A percentile compares a stretch with the other conserved stretches of the same genome.
Evolutionary conservation across 2,113 vertebrate species (phyloP).

Genomic region (Spea bombifrons): DNA sequence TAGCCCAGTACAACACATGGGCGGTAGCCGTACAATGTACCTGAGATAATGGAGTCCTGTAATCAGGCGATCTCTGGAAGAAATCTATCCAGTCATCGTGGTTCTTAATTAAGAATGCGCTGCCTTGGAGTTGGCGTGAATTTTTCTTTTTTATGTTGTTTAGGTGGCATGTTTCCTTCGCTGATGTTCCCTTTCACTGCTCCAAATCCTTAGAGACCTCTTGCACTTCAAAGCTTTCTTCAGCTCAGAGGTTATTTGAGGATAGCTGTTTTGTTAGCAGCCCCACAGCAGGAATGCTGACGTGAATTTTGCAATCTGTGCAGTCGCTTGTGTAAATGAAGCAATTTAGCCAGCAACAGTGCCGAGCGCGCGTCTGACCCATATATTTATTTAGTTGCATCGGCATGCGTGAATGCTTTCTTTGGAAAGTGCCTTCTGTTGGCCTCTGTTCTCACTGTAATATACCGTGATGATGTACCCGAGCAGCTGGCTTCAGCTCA

Average conservation of each 20-base stretch:
- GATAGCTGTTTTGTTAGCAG: conserved; percentile 31
- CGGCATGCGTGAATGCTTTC: background rate
- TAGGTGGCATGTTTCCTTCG: background rate
- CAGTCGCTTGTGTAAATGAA: conserved; percentile 36
- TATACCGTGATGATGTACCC: too few species aligned
- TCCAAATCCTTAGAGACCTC: conserved; percentile 34
- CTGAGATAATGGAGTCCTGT: too few species aligned
- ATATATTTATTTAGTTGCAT: conserved; percentile 25
- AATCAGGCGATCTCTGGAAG: too few species aligned
- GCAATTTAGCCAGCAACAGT: conserved; percentile 28
- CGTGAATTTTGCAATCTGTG: conserved; percentile 41
- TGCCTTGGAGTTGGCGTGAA: too few species aligned
- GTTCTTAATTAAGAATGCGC: too few species aligned
- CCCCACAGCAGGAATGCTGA: conserved; percentile 44
- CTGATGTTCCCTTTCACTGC: conserved; percentile 21
- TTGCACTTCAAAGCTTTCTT: conserved; percentile 36
- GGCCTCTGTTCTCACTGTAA: too few species aligned
- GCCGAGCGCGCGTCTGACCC: background rate
- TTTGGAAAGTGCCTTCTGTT: too few species aligned
- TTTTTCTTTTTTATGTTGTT: too few species aligned
- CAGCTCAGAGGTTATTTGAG: conserved; percentile 25
- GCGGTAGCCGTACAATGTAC: too few species aligned
- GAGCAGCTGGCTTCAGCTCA: too few species aligned
- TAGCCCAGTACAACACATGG: too few species aligned
- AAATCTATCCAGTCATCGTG: too few species aligned